Evolutionary conservation across 37 sponge, comb jelly and placozoan species (phyloP).

Genomic region (Cliona cf. orientalis): DNA sequence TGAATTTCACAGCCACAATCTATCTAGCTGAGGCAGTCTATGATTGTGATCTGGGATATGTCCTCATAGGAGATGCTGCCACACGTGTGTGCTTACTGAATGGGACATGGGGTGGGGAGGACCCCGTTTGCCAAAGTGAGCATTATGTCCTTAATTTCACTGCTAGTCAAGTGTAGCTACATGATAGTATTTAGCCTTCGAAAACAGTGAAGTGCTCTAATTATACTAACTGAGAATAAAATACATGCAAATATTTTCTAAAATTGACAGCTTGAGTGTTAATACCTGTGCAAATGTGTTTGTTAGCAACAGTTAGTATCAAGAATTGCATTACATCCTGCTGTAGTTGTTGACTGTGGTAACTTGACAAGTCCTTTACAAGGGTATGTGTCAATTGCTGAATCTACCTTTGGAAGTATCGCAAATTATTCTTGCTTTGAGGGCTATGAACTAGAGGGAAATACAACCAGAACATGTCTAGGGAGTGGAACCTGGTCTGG

Average conservation of each 20-base stretch:
- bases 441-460: background rate
- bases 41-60: background rate
- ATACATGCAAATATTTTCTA: too few relatives aligned
- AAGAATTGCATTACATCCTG: too few relatives aligned
- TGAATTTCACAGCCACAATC: background rate
- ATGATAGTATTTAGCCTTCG: too few relatives aligned
- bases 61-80: background rate
- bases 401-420: background rate
- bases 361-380: background rate
- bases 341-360: background rate
- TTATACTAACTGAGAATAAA: too few relatives aligned
- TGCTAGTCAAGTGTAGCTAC: too few relatives aligned
- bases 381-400: too few relatives aligned
- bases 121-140: background rate
- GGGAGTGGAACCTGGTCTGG: constrained; percentile 6
- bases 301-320: too few relatives aligned
- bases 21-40: background rate
- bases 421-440: constrained; percentile 2
- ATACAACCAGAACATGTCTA: background rate
- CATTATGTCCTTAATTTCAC: too few relatives aligned
- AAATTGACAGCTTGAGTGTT: too few relatives aligned
- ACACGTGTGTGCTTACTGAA: background rate
- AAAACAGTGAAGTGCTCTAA: too few relatives aligned
- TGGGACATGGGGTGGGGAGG: background rate
- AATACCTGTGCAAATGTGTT: too few relatives aligned